Percentiles rank a stretch among this genome's conserved stretches.
Conservation (phyloP, 2,113 vertebrate species). For the Reinhardtius hippoglossoides region DNA sequence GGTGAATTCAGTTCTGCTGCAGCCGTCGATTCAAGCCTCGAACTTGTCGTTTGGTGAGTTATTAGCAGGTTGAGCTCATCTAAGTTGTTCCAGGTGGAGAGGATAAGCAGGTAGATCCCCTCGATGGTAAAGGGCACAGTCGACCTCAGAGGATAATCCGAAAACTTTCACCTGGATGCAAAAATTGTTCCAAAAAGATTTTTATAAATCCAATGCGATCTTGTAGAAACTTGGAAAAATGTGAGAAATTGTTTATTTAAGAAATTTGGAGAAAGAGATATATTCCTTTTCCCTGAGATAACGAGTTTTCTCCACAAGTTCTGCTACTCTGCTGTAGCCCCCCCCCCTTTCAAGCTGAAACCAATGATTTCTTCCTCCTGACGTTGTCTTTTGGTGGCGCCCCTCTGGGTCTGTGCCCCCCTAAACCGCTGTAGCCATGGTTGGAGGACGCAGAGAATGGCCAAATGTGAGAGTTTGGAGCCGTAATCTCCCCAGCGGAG, state of each 20-base stretch:
- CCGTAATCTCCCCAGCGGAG: conserved; percentile 77
- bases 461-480: conserved; percentile 73
- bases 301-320: conserved; percentile 17
- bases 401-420: conserved; percentile 58
- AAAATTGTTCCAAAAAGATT: conserved; percentile 40
- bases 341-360: conserved; percentile 27
- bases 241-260: conserved; percentile 5
- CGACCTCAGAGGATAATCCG: conserved; percentile 64
- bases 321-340: neutral
- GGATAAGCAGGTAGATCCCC: conserved; percentile 75
- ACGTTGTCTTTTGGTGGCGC: conserved; percentile 51
- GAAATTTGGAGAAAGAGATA: conserved; percentile 22
- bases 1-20: neutral
- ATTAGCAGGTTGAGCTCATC: conserved; percentile 74
- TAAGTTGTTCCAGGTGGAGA: conserved; percentile 76
- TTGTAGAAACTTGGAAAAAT: conserved; percentile 1
- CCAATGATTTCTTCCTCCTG: conserved; percentile 47
- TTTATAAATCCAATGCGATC: conserved; percentile 34
- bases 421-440: conserved; percentile 80
- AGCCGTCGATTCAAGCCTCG: conserved; percentile 37
- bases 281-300: conserved; percentile 53
- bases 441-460: conserved; percentile 75
- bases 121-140: conserved; percentile 59
- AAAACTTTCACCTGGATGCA: conserved; percentile 44
- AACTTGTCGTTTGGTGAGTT: conserved; percentile 49